Evolutionary conservation across 2,888 invertebrate genomes (phyloP), one percentile per base, ranked within the genome.

Genomic region (Eristalis arbustorum): DNA sequence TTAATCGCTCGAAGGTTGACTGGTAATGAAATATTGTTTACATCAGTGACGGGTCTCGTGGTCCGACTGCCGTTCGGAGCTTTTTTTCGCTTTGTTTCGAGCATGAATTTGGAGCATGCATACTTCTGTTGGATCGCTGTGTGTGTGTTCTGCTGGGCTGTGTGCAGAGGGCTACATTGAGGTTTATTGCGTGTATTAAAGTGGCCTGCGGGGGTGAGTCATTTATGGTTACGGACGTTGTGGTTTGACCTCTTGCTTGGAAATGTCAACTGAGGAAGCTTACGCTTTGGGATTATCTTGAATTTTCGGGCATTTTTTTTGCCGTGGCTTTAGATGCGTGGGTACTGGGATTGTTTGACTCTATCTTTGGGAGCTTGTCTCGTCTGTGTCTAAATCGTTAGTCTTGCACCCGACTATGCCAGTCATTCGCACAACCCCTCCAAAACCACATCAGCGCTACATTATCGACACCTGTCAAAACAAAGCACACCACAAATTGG

Each of bases 1-100:
- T 80, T 69, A 78, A 69, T 59, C 64, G 64, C 34, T 69, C 18
- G 34, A 75, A 67, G 75, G 66, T 67, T 71, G 64, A 14, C 57
- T 73, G 40, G 56, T 59, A 25, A 31, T n/a, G 37, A 59, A 66
- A 71, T 40, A 25, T 71, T 71, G 37, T 71, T 59, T 71, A 61
- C 25, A n/a, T 25, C 25, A 25, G 59, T 25, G 59, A 59, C 25
- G 59, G 59, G n/a, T 31, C 31, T 31, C 31, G 31, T 56, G n/a
- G 22, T 59, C 25, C 5, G 57, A 42, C 42, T n/a, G 40, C 8
- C 40, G 40, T 3, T 40, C 11, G 14, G 40, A 40, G 40, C 13
- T 40, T 40, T 40, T n/a, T n/a, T 42, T 42, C 40, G 4, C 40
- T 13, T 49, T 18, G 4, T 49, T 49, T 49, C 18, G 18, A 18